phyloP scores from a whole-genome alignment of 2,113 vertebrate genomes.

The Neofelis nebulosa region DNA sequence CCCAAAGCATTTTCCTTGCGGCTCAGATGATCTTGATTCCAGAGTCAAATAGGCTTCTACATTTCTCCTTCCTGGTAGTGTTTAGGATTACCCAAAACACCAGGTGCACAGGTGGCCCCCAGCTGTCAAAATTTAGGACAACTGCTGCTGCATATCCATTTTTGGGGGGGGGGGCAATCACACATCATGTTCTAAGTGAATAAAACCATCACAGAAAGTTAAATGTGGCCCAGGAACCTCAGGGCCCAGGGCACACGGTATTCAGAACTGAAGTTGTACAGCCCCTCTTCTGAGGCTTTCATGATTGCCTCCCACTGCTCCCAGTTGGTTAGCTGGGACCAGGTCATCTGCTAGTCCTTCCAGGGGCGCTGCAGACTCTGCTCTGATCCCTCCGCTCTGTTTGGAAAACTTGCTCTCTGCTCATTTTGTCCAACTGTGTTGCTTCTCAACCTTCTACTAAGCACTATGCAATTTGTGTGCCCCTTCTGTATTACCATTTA shows the following conservation, averaged over 20 bases:
- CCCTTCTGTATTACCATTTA: background rate
- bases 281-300: background rate
- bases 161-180: no score
- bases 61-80: background rate
- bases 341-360: background rate
- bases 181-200: no score
- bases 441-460: background rate
- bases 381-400: background rate
- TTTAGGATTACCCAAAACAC: background rate
- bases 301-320: accelerated
- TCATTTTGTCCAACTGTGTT: background rate
- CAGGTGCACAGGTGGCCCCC: background rate
- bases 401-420: background rate
- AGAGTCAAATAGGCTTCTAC: background rate
- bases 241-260: accelerated
- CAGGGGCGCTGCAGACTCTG: background rate
- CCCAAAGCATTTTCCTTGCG: background rate
- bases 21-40: background rate
- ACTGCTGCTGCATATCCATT: background rate
- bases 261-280: background rate
- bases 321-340: no score
- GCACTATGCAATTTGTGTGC: no score
- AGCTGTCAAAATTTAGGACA: background rate
- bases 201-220: background rate
- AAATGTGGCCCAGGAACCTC: background rate